Conservation (phyloP, 1,140 invertebrate genomes). For the Ridgeia piscesae region DNA sequence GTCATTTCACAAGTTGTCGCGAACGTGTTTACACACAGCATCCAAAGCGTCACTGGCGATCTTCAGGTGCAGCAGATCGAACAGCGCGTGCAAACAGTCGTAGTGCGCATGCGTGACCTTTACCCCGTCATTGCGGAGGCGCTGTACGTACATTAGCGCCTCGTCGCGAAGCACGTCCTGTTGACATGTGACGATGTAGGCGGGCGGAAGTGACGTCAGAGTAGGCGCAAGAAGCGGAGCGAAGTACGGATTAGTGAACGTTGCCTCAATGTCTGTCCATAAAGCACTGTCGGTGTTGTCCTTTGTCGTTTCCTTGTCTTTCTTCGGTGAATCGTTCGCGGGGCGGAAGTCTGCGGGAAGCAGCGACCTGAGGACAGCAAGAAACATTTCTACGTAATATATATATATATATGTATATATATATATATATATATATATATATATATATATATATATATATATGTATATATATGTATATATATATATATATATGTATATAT, state of each 20-base stretch:
- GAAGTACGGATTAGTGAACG: conserved; percentile 28
- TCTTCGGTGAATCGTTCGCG: neutral
- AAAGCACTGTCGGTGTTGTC: neutral
- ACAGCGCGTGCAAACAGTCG: neutral
- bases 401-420: too few species aligned
- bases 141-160: conserved; percentile 27
- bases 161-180: conserved; percentile 33
- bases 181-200: conserved; percentile 28
- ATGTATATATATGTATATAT: too few species aligned
- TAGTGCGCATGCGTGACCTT: conserved; percentile 13
- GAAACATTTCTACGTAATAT: neutral
- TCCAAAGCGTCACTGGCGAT: neutral
- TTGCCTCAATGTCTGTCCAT: conserved; percentile 14
- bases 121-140: neutral
- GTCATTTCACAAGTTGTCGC: neutral
- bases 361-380: neutral
- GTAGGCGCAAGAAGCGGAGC: conserved; percentile 29
- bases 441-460: too few species aligned
- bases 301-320: neutral
- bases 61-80: conserved; percentile 10
- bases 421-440: too few species aligned
- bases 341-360: neutral
- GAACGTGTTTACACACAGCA: neutral
- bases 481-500: too few species aligned
- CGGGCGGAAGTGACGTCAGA: conserved; percentile 23